phyloP scores from a whole-genome alignment of 35 echinoderm and acorn worm species.

The Stichopus chloronotus region DNA sequence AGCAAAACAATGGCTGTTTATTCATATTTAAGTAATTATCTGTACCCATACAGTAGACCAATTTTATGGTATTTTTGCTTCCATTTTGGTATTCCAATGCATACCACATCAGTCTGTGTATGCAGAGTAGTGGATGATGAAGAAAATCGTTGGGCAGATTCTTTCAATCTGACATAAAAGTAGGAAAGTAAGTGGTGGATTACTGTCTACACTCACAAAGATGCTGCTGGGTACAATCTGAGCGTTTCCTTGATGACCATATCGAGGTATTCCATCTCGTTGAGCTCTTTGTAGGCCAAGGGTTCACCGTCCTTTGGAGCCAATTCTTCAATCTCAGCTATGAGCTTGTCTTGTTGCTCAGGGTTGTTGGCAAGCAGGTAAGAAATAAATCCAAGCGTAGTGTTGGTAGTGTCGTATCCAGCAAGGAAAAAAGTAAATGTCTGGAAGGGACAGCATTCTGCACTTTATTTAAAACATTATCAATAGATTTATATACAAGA shows the following conservation, averaged over 20 bases:
- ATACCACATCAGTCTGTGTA: no score
- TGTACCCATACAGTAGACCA: no score
- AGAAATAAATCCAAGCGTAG: slow-evolving; percentile 57
- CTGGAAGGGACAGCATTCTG: slow-evolving; percentile 27
- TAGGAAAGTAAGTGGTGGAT: no score
- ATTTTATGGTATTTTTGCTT: no score
- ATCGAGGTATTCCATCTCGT: slow-evolving; percentile 86
- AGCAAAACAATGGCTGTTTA: no score
- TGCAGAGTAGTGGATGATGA: no score
- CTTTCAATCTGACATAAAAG: no score
- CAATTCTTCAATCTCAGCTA: slow-evolving; percentile 64
- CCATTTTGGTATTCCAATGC: no score
- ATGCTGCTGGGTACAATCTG: slow-evolving; percentile 70
- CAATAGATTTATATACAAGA: no score
- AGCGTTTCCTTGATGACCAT: slow-evolving; percentile 74
- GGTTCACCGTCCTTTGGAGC: slow-evolving; percentile 17
- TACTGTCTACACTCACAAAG: slow-evolving; percentile 53
- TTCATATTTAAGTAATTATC: no score
- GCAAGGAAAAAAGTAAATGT: slow-evolving; percentile 75
- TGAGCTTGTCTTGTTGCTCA: slow-evolving; percentile 63
- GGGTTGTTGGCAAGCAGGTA: slow-evolving; percentile 74
- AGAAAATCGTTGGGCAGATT: no score
- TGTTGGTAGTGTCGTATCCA: slow-evolving; percentile 80
- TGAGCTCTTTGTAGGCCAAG: slow-evolving; percentile 63
- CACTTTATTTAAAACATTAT: no score